Conservation (phyloP, 2,888 invertebrate genomes). For the Griposia aprilina region DNA sequence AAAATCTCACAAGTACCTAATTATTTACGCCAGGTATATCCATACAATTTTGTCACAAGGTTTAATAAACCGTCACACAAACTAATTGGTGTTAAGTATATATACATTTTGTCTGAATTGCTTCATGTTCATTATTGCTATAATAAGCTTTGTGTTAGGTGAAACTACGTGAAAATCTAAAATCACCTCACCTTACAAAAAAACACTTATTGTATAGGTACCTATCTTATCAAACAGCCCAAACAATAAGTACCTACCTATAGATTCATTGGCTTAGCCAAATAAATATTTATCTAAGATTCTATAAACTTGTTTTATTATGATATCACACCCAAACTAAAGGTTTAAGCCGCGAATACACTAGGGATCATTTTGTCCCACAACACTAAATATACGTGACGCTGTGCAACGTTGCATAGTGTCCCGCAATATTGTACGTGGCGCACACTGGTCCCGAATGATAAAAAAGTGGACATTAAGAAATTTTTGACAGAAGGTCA, state of each 20-base stretch:
- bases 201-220: conserved; percentile 55
- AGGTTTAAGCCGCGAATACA: too few relatives aligned
- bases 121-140: conserved; percentile 16
- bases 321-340: conserved; percentile 16
- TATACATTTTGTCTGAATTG: conserved; percentile 21
- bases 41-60: conserved; percentile 1
- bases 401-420: too few relatives aligned
- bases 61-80: conserved; percentile 4
- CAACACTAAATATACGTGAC: too few relatives aligned
- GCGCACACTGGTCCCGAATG: too few relatives aligned
- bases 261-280: conserved; percentile 70
- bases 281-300: conserved; percentile 70
- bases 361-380: too few relatives aligned
- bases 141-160: conserved; percentile 17
- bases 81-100: conserved; percentile 9
- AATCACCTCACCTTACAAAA: conserved; percentile 65
- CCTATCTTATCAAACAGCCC: conserved; percentile 64
- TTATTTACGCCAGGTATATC: not conserved
- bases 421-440: too few relatives aligned
- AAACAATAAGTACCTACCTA: conserved; percentile 56
- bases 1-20: conserved; percentile 26
- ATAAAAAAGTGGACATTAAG: too few relatives aligned
- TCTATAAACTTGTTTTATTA: conserved; percentile 54
- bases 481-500: too few relatives aligned
- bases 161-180: conserved; percentile 43